These are phyloP conservation scores for Chaetogeoica ovagalla DNA, from an alignment of 2,888 invertebrate species.

Conservation along the genomic window DNA sequence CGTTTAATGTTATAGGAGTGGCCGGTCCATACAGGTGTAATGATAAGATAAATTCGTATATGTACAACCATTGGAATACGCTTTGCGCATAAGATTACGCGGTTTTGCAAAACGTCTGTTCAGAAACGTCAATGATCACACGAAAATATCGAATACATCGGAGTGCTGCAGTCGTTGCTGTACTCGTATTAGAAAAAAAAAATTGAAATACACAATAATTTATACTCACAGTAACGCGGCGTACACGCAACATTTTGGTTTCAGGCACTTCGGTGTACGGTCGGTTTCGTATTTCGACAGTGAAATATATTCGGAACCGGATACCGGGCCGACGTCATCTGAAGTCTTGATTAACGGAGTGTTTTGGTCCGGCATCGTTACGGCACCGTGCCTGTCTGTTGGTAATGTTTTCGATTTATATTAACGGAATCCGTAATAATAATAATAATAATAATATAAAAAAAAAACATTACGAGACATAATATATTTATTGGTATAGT, in stretches of 20 bases:
- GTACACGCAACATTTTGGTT: conserved; percentile 73
- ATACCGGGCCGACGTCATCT: conserved; percentile 56
- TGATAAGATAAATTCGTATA: no score
- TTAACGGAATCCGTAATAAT: neutral
- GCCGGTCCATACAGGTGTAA: no score
- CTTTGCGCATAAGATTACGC: no score
- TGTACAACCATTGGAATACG: no score
- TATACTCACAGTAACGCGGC: conserved; percentile 70
- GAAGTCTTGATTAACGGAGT: conserved; percentile 61
- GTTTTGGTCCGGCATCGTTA: conserved; percentile 59
- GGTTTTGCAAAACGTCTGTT: no score
- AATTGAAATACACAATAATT: neutral
- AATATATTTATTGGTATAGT: no score
- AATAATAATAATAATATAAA: no score
- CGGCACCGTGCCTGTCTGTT: neutral
- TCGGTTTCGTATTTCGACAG: conserved; percentile 62
- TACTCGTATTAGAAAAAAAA: neutral
- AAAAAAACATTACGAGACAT: no score
- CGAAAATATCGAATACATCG: no score
- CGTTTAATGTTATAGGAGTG: no score
- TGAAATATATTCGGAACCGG: conserved; percentile 62
- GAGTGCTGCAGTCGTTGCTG: no score
- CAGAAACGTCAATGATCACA: no score
- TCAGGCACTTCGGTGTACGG: conserved; percentile 61
- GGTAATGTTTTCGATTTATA: neutral